A percentile compares a stretch with the other conserved stretches of the same genome.
Evolutionary conservation across 2,113 vertebrate genomes (phyloP).

Genomic region (Ctenodactylus gundi): DNA sequence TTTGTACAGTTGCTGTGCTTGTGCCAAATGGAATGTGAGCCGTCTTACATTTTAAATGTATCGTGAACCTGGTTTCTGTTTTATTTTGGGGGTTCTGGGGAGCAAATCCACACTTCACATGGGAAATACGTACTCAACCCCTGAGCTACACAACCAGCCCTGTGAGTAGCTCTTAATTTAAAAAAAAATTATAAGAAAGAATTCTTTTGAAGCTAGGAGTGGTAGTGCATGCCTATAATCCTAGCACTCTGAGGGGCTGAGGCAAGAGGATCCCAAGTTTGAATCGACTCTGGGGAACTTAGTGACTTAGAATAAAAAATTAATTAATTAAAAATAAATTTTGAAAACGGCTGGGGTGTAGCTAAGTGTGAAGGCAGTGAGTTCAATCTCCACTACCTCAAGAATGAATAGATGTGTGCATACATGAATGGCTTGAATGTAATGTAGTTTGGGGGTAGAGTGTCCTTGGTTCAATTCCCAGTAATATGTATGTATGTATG

Average conservation of each 20-base stretch:
- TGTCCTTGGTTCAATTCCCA: background rate
- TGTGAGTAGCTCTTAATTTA: background rate
- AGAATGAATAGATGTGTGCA: too few species aligned
- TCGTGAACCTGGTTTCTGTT: background rate
- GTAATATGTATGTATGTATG: background rate
- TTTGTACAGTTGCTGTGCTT: background rate
- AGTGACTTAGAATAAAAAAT: too few species aligned
- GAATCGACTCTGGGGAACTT: background rate
- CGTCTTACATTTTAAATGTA: background rate
- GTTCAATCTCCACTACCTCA: too few species aligned
- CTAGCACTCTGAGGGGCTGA: background rate
- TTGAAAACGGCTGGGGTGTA: background rate
- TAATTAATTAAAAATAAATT: too few species aligned
- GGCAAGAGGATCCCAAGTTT: background rate
- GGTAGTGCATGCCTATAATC: background rate
- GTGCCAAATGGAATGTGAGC: background rate
- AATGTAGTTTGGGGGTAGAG: too few species aligned
- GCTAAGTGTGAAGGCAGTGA: background rate
- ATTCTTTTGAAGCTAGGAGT: background rate
- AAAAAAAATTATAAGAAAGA: background rate
- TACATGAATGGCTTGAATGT: too few species aligned
- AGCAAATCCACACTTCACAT: background rate
- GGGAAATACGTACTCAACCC: background rate
- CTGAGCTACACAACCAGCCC: too few species aligned
- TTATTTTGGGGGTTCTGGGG: background rate